Evolutionary conservation across 2,888 invertebrate genomes (phyloP), one percentile per base, ranked within the genome.

Genomic region (Hydraecia micacea): DNA sequence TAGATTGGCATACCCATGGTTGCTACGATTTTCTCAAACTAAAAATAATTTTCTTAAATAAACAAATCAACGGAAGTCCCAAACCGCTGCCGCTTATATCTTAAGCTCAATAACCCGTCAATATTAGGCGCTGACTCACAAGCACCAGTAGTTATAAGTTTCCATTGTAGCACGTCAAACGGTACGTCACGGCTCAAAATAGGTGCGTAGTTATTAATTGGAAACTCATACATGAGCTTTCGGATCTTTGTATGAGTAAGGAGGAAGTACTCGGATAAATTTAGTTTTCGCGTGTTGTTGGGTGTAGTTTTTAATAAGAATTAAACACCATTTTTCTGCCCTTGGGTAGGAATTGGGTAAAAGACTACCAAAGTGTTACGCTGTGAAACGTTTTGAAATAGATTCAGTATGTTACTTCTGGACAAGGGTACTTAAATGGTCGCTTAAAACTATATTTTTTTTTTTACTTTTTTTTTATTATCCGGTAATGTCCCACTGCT

Each of bases 41-140:
- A 36, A 9, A 21, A 70, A 5, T 8, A 9, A 21, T 13, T 18
- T n/a, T 36, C 18, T 49, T 21, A 32, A 0, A n/a, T 4, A 4
- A 25, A 42, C n/a, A 1, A 3, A 42, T 46, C n/a, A 73, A 36
- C 75, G 69, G 77, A 80, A 75, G 46, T 63, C 0, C 2, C 8
- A 81, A 80, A 52, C 32, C 88, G 89, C 89, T 82, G 0, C 32
- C 84, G 78, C 87, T 46, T 28, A 39, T 79, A 9, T 1, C 69
- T 79, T 73, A 69, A 2, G 11, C 70, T 9, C 25, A 62, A 68
- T 71, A 71, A 60, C 60, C 73, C 75, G 69, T 90, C 91, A 91
- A 92, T 93, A 92, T 91, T 93, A 84, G 89, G 85, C 87, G 90
- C 90, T 94, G 94, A 94, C 87, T 94, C 94, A 94, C 81, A 82